Conservation (phyloP, 1,140 invertebrate genomes). For the Melitaea cinxia region DNA sequence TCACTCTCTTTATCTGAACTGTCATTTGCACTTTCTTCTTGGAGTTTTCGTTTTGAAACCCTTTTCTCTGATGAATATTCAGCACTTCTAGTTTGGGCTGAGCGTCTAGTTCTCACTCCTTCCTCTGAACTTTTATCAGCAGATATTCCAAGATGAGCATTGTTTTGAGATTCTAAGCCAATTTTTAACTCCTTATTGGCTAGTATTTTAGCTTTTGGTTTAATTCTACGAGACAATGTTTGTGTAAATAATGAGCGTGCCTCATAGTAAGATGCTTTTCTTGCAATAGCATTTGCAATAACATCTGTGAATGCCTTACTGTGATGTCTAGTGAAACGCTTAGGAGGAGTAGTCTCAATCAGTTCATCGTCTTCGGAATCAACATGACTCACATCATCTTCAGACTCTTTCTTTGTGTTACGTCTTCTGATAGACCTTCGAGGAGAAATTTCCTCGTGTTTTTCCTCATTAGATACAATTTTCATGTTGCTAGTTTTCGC, state of each 20-base stretch:
- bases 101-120: constrained; percentile 61
- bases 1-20: constrained; percentile 55
- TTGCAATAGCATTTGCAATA: constrained; percentile 82
- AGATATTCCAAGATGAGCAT: constrained; percentile 68
- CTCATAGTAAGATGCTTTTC: constrained; percentile 82
- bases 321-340: constrained; percentile 76
- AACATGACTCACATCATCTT: constrained; percentile 60
- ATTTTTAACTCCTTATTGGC: constrained; percentile 82
- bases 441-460: constrained; percentile 67
- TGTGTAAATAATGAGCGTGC: constrained; percentile 49
- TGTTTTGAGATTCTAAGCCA: constrained; percentile 82
- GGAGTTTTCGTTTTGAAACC: constrained; percentile 43
- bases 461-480: constrained; percentile 76
- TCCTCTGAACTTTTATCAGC: constrained; percentile 61
- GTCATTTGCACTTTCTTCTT: constrained; percentile 49
- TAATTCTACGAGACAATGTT: constrained; percentile 78
- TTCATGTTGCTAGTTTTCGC: constrained; percentile 76
- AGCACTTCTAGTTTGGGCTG: constrained; percentile 44
- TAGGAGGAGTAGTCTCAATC: constrained; percentile 59
- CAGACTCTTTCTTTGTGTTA: constrained; percentile 62
- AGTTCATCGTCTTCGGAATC: constrained; percentile 73
- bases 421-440: constrained; percentile 58
- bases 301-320: constrained; percentile 80
- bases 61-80: constrained; percentile 43
- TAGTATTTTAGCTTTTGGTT: constrained; percentile 82